phyloP scores from a whole-genome alignment of 2,888 invertebrate genomes.

The Archips xylosteana region DNA sequence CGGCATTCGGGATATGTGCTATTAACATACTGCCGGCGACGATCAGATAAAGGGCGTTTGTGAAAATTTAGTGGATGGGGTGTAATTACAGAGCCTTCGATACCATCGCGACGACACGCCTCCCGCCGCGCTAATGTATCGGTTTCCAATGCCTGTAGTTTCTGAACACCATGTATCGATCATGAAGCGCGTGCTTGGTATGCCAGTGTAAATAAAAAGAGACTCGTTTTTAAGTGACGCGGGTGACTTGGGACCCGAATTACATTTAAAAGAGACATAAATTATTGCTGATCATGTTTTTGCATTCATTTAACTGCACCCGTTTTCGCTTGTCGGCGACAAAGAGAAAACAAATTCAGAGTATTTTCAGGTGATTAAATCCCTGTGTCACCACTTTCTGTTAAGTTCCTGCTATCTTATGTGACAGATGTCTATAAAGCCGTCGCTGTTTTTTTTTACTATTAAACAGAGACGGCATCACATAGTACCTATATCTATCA shows the following conservation, averaged over 20 bases:
- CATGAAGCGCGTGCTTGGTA: conserved; percentile 30
- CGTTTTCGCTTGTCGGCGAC: neutral
- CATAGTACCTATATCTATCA: too few relatives aligned
- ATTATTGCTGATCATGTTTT: neutral
- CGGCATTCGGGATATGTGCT: conserved; percentile 73
- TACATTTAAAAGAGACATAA: conserved; percentile 5
- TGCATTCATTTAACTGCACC: neutral
- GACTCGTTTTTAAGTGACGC: neutral
- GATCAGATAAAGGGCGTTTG: conserved; percentile 77
- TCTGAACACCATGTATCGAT: conserved; percentile 53
- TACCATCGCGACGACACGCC: conserved; percentile 73
- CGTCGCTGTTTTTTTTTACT: too few relatives aligned
- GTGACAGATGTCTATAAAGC: too few relatives aligned
- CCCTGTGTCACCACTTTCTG: too few relatives aligned
- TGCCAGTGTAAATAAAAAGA: conserved; percentile 39
- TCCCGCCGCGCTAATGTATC: conserved; percentile 59
- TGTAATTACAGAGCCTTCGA: conserved; percentile 72
- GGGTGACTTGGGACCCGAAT: neutral
- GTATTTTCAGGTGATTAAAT: neutral
- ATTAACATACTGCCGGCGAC: conserved; percentile 74
- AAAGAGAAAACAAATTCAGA: neutral
- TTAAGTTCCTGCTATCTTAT: too few relatives aligned
- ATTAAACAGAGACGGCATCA: too few relatives aligned
- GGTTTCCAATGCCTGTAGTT: conserved; percentile 50
- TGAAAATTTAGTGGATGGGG: conserved; percentile 78